A percentile compares a stretch with the other conserved stretches of the same genome.
Evolutionary conservation across 2,888 invertebrate genomes (phyloP).

Genomic region (Abrostola tripartita): DNA sequence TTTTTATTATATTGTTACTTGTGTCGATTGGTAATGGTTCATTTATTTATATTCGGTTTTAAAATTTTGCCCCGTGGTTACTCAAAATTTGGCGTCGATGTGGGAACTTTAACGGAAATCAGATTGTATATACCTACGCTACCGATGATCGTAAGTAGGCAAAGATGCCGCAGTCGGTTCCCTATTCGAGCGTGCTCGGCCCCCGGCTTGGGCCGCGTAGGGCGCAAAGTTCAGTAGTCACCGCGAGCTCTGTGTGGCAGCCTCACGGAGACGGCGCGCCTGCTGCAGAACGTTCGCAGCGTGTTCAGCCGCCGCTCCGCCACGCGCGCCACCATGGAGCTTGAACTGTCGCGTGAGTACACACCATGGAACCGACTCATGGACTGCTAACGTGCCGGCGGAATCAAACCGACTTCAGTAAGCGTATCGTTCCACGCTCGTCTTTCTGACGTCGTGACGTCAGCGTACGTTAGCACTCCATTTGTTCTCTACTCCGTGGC

Average conservation of each 20-base stretch:
- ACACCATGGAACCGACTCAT: conserved; percentile 25
- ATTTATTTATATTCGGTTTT: conserved; percentile 37
- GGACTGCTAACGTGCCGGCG: conserved; percentile 35
- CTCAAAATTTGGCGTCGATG: conserved; percentile 34
- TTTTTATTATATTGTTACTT: conserved; percentile 35
- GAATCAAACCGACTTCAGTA: not conserved
- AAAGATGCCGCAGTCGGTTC: conserved; percentile 32
- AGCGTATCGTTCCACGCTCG: not conserved
- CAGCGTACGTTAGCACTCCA: conserved; percentile 29
- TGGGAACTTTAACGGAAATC: conserved; percentile 33
- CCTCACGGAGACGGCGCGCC: conserved; percentile 98
- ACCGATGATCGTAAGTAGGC: conserved; percentile 1
- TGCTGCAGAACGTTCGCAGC: conserved; percentile 97
- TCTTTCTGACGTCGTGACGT: not conserved
- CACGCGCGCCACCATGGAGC: conserved; percentile 94
- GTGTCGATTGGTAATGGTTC: conserved; percentile 47
- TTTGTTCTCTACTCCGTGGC: conserved; percentile 31
- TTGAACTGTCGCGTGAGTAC: conserved; percentile 98
- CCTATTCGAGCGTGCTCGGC: conserved; percentile 35
- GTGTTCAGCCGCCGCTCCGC: conserved; percentile 95
- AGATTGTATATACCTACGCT: not conserved
- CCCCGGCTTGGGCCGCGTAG: conserved; percentile 29
- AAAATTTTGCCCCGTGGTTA: conserved; percentile 26
- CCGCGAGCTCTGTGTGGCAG: conserved; percentile 88
- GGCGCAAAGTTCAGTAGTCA: conserved; percentile 75